Percentiles rank a stretch among this genome's conserved stretches.
phyloP scores from a whole-genome alignment of 2,797 vertebrate species.

The Platalea minor region DNA sequence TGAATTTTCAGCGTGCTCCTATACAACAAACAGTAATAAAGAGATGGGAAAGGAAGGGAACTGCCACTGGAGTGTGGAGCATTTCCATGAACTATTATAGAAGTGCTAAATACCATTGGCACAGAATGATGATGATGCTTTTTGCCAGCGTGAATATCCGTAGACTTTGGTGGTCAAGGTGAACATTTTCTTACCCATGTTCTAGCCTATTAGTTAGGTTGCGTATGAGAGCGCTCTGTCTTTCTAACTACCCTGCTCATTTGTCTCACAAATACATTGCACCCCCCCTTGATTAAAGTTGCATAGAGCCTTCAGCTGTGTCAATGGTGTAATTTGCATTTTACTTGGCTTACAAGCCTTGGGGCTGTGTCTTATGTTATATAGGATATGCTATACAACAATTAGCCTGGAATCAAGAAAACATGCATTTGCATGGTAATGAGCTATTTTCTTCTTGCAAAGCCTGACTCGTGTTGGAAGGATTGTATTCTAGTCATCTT shows the following conservation, averaged over 20 bases:
- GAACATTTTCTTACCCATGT: not conserved
- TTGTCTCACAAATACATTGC: constrained; percentile 17
- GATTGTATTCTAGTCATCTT: not conserved
- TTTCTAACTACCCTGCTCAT: not conserved
- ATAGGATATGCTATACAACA: constrained; percentile 39
- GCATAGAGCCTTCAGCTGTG: not conserved
- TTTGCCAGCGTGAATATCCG: not conserved
- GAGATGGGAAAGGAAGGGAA: not conserved
- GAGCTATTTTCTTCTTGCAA: constrained; percentile 7
- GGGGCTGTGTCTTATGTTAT: constrained; percentile 5
- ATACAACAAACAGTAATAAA: not conserved
- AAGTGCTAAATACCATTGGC: not conserved
- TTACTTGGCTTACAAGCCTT: constrained; percentile 8
- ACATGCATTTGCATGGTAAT: not conserved
- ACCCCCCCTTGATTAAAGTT: constrained; percentile 17
- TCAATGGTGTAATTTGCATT: constrained; percentile 37
- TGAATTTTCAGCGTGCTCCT: not conserved
- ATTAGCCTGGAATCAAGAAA: constrained; percentile 33
- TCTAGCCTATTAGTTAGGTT: not conserved
- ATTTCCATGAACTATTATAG: not conserved
- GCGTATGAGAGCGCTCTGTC: not conserved
- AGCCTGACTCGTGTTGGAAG: not conserved
- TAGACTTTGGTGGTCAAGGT: not conserved
- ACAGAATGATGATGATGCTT: not conserved
- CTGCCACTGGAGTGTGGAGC: not conserved